These are phyloP conservation scores for Tiliacea aurago DNA, from an alignment of 2,888 invertebrate genomes.

Conservation along the genomic window DNA sequence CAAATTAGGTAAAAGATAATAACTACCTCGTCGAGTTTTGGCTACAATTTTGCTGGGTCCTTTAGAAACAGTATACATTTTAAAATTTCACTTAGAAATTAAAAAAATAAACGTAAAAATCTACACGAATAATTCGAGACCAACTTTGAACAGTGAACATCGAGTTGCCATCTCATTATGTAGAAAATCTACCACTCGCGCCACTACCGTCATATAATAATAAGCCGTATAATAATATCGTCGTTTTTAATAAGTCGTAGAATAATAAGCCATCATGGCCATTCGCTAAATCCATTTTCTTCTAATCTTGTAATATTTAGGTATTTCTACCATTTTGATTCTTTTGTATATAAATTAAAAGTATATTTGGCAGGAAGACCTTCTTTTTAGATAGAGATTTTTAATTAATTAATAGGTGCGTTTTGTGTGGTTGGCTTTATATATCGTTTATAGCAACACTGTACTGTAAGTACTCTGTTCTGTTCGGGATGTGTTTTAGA, in stretches of 20 bases:
- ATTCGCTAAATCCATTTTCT: neutral
- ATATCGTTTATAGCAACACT: constrained; percentile 19
- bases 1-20: constrained; percentile 37
- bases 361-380: neutral
- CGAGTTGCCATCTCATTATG: constrained; percentile 55
- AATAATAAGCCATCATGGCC: neutral
- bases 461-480: neutral
- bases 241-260: too few relatives aligned
- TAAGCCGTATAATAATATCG: too few relatives aligned
- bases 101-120: constrained; percentile 84
- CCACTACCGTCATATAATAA: too few relatives aligned
- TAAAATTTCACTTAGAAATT: constrained; percentile 84
- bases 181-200: neutral
- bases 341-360: neutral
- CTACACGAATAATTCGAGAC: constrained; percentile 77
- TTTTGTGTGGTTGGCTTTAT: neutral
- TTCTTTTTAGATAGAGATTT: neutral
- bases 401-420: neutral
- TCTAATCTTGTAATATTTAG: neutral
- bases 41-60: constrained; percentile 97
- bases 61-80: constrained; percentile 97
- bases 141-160: constrained; percentile 53
- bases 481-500: neutral
- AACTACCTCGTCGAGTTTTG: constrained; percentile 94
- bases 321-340: neutral